phyloP scores from a whole-genome alignment of 2,113 vertebrate species.

The Trematomus loennbergii region DNA sequence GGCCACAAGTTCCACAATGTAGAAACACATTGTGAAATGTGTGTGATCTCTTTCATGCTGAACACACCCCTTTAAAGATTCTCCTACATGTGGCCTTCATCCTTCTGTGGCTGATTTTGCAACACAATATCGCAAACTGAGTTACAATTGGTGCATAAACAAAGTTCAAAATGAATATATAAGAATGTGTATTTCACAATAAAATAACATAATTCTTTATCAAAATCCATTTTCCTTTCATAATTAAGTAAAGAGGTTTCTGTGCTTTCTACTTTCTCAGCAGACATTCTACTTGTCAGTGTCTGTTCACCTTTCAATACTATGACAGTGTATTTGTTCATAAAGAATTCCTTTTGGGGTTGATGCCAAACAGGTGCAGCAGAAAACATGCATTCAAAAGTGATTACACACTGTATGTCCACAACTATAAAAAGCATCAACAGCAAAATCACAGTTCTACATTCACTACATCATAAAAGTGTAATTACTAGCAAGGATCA shows the following conservation, averaged over 20 bases:
- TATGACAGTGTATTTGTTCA: neutral
- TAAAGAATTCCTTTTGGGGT: neutral
- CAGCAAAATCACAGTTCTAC: neutral
- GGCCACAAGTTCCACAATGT: conserved; percentile 30
- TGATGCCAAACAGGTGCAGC: neutral
- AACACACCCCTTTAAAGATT: conserved; percentile 24
- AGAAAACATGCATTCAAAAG: neutral
- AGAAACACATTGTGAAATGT: conserved; percentile 36
- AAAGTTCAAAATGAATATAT: neutral
- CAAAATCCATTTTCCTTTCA: neutral
- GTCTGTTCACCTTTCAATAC: neutral
- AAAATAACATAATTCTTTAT: neutral
- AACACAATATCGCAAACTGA: neutral
- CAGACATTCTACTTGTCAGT: neutral
- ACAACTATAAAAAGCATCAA: conserved; percentile 3
- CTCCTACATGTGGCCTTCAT: neutral
- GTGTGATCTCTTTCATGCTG: conserved; percentile 13
- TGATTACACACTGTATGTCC: neutral
- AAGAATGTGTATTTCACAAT: neutral
- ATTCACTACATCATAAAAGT: neutral
- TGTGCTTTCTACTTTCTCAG: neutral
- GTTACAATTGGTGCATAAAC: neutral
- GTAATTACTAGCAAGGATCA: conserved; percentile 7
- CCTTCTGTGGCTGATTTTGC: neutral
- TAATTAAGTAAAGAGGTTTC: neutral